These are phyloP conservation scores for Ifrita kowaldi DNA, from an alignment of 2,113 vertebrate species.

Conservation along the genomic window DNA sequence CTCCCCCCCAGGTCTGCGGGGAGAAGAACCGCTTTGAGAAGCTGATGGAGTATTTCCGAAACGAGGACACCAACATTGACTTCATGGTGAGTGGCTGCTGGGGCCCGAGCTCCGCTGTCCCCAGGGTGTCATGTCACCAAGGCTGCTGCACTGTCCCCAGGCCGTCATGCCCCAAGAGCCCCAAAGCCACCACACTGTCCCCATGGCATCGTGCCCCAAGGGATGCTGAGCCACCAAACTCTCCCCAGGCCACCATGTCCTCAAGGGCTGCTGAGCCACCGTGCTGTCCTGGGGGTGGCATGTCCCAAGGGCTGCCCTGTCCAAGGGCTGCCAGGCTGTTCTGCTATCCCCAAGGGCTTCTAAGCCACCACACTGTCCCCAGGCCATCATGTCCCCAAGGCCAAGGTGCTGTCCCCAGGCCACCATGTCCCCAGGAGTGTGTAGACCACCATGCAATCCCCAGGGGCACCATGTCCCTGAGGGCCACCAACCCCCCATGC, in stretches of 20 bases:
- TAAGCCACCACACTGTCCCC: no score
- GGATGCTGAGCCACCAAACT: no score
- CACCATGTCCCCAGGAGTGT: background rate
- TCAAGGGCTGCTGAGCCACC: background rate
- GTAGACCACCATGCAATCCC: background rate
- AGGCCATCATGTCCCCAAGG: background rate
- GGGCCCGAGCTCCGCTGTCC: background rate
- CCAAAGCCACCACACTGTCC: background rate
- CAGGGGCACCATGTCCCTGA: fast-evolving
- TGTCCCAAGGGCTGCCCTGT: background rate
- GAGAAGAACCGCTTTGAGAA: slow-evolving; percentile 84
- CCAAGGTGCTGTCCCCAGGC: background rate
- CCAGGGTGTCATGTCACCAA: background rate
- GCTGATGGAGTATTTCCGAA: slow-evolving; percentile 92
- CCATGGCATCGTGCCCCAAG: background rate
- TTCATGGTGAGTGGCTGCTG: slow-evolving; percentile 83
- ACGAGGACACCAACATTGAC: slow-evolving; percentile 90
- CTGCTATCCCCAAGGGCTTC: background rate
- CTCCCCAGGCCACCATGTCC: background rate
- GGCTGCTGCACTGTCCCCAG: background rate
- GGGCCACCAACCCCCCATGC: fast-evolving
- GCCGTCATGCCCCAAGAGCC: background rate
- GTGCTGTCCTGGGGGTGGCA: background rate
- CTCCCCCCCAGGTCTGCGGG: slow-evolving; percentile 71
- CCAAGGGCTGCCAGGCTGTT: background rate